Evolutionary conservation across 2,113 vertebrate species (phyloP).

Genomic region (Apeltes quadracus): DNA sequence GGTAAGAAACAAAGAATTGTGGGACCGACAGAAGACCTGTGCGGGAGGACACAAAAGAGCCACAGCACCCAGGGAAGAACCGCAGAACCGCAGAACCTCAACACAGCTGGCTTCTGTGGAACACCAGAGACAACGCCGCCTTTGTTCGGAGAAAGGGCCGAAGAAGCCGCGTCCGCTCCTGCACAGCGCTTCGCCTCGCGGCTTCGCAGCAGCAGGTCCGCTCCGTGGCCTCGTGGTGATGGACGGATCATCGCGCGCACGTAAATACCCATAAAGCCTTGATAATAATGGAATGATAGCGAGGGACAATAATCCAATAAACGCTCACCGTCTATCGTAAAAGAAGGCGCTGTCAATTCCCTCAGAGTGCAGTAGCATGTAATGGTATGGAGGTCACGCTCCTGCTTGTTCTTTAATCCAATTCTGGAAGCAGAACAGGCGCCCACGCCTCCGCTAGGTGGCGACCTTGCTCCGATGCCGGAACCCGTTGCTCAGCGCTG

Average conservation of each 20-base stretch:
- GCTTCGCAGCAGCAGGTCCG: neutral
- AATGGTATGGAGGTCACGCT: slow-evolving; percentile 47
- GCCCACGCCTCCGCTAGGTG: slow-evolving; percentile 69
- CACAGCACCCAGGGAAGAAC: slow-evolving; percentile 41
- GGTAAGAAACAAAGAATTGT: too few species aligned
- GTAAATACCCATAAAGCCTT: slow-evolving; percentile 50
- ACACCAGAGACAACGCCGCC: slow-evolving; percentile 49
- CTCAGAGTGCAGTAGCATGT: slow-evolving; percentile 67
- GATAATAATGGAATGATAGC: slow-evolving; percentile 52
- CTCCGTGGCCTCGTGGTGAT: neutral
- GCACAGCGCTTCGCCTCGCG: slow-evolving; percentile 21
- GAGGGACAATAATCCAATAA: slow-evolving; percentile 58
- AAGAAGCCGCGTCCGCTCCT: slow-evolving; percentile 30
- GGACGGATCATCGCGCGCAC: too few species aligned
- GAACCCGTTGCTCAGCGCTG: slow-evolving; percentile 46
- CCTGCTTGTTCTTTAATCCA: slow-evolving; percentile 70
- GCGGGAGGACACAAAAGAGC: slow-evolving; percentile 61
- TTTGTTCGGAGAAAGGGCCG: slow-evolving; percentile 51
- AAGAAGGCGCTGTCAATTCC: slow-evolving; percentile 49
- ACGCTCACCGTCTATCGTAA: slow-evolving; percentile 22
- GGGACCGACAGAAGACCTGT: slow-evolving; percentile 76
- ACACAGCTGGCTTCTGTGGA: slow-evolving; percentile 61
- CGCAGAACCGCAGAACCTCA: slow-evolving; percentile 35
- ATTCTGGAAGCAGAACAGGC: slow-evolving; percentile 48
- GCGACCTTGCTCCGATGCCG: slow-evolving; percentile 63